Conservation (phyloP, 1,140 invertebrate genomes). For the Lethrus apterus region DNA sequence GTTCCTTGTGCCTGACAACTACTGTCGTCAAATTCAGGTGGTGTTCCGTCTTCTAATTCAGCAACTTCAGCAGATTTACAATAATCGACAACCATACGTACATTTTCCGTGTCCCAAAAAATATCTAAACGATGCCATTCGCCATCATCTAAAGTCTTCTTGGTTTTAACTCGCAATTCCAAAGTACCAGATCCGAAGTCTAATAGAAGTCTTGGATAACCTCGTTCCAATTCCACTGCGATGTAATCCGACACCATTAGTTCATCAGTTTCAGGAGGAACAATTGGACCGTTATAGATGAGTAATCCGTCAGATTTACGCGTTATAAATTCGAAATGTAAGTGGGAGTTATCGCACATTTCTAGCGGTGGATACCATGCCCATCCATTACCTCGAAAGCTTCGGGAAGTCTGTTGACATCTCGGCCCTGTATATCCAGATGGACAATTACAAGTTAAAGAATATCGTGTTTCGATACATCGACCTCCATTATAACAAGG, state of each 20-base stretch:
- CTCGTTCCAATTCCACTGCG: constrained; percentile 83
- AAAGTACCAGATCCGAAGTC: constrained; percentile 94
- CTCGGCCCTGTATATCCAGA: constrained; percentile 86
- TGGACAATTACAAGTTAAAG: constrained; percentile 82
- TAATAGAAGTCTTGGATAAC: constrained; percentile 81
- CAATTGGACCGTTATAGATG: constrained; percentile 94
- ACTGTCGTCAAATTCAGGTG: constrained; percentile 77
- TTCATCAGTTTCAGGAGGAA: constrained; percentile 82
- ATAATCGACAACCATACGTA: constrained; percentile 85
- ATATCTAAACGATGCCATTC: constrained; percentile 95
- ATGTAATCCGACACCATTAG: constrained; percentile 88
- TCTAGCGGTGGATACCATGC: constrained; percentile 93
- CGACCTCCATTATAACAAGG: constrained; percentile 93
- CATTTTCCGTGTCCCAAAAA: constrained; percentile 89
- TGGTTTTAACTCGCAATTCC: constrained; percentile 81
- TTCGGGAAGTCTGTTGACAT: constrained; percentile 91
- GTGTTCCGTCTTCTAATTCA: constrained; percentile 80
- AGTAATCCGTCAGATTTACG: constrained; percentile 84
- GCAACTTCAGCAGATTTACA: constrained; percentile 81
- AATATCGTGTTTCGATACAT: constrained; percentile 82
- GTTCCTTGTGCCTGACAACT: constrained; percentile 81
- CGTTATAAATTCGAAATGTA: constrained; percentile 93
- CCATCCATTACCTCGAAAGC: constrained; percentile 88
- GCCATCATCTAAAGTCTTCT: constrained; percentile 81
- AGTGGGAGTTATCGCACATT: constrained; percentile 91